Evolutionary conservation across 2,888 invertebrate species (phyloP), one percentile per base, ranked within the genome.

Genomic region (Ectemnius lituratus): DNA sequence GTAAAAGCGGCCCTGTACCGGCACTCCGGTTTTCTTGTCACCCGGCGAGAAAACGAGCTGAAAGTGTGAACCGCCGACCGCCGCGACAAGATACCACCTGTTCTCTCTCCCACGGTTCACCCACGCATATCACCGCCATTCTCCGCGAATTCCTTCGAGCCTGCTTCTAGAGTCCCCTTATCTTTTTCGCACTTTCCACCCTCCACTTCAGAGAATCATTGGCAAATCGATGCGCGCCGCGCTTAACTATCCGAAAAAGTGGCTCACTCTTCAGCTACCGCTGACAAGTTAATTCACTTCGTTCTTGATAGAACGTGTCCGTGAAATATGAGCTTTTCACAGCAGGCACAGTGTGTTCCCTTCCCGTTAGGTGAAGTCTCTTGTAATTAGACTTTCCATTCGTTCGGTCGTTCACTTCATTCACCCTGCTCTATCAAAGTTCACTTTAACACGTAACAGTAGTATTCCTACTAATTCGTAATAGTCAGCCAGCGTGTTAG

Each of bases 41-140:
- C 80, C 82, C 71, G 83, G 64, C 37, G 37, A 75, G 64, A 69
- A 78, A 74, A 83, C 82, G 84, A 84, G 78, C 79, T 82, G 80
- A 76, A 87, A 87, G 87, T 85, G 86, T 83, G 88, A 89, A 87
- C 84, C 88, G 77, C 74, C 82, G 83, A 88, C 87, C 88, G 83
- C 88, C 71, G 75, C 83, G 88, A 89, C 88, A 89, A 86, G 87
- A 81, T 78, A 74, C 81, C 90, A 89, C 83, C 87, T 90, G 90
- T 70, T 79, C 68, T 75, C 37, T 37, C 89, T 90, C 90, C 79
- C 90, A 89, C 87, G 88, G 80, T 84, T 87, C 82, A 66, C 83
- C 81, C 82, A 84, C 84, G 82, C 82, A 77, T 75, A 83, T 79
- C 37, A 75, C 74, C 74, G 62, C 73, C 66, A 47, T 78, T 79